Evolutionary conservation across 92 coral and sea anemone species (phyloP).

Genomic region (Montipora capitata): DNA sequence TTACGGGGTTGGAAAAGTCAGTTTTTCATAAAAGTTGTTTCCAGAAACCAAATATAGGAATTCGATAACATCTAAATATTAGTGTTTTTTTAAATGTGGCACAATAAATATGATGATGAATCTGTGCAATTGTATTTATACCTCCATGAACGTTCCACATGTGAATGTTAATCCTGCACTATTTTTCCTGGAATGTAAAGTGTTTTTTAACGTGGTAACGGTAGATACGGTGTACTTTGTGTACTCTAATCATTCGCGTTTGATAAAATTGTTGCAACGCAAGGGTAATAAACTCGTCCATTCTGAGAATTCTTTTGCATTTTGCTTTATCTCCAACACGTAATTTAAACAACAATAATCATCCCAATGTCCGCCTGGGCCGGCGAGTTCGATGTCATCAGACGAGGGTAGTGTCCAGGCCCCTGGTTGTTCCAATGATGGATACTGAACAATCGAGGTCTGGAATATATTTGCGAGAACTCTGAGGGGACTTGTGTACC

Average conservation of each 20-base stretch:
- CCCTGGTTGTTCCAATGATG: no score
- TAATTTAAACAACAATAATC: no score
- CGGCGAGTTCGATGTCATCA: no score
- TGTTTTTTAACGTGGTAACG: constrained; percentile 39
- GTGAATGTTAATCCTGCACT: constrained; percentile 20
- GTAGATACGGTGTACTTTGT: constrained; percentile 13
- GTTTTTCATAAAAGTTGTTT: constrained; percentile 16
- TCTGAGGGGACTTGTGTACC: no score
- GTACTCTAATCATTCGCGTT: constrained; percentile 26
- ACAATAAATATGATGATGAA: not conserved
- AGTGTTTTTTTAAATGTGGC: constrained; percentile 25
- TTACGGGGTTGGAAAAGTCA: not conserved
- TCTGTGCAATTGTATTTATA: constrained; percentile 58
- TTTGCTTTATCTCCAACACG: no score
- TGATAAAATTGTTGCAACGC: constrained; percentile 41
- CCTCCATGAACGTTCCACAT: constrained; percentile 10
- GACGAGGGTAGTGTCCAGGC: no score
- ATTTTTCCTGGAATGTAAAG: constrained; percentile 19
- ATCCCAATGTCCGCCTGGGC: no score
- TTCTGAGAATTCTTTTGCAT: not conserved
- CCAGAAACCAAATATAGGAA: not conserved
- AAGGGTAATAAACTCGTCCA: constrained; percentile 56
- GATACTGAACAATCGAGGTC: no score
- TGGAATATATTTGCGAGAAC: no score
- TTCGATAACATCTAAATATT: not conserved